phyloP scores from a whole-genome alignment of 2,888 invertebrate genomes.

The Amiota communis region DNA sequence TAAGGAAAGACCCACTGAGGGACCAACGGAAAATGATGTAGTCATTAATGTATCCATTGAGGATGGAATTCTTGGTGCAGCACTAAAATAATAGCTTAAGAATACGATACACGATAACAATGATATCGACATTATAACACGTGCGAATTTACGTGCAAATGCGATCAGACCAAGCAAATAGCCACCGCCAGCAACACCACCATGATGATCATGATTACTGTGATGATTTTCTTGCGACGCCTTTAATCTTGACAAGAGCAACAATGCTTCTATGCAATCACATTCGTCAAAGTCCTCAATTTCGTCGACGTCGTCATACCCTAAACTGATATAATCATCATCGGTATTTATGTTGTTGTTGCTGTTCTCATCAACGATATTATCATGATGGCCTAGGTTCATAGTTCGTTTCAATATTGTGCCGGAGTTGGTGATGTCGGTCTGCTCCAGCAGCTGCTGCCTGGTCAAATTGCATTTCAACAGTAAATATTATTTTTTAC shows the following conservation, averaged over 20 bases:
- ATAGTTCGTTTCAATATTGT: slow-evolving; percentile 30
- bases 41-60: neutral
- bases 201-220: slow-evolving; percentile 42
- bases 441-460: slow-evolving; percentile 52
- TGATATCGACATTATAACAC: slow-evolving; percentile 62
- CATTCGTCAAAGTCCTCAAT: slow-evolving; percentile 36
- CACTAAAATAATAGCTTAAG: slow-evolving; percentile 64
- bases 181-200: slow-evolving; percentile 64
- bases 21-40: neutral
- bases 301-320: slow-evolving; percentile 30
- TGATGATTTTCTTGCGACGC: slow-evolving; percentile 30
- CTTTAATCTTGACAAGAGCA: slow-evolving; percentile 51
- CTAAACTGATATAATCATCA: slow-evolving; percentile 18
- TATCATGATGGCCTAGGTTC: neutral
- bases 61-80: slow-evolving; percentile 32
- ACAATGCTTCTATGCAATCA: slow-evolving; percentile 49
- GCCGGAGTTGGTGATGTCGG: slow-evolving; percentile 53
- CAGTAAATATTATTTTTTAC: slow-evolving; percentile 68
- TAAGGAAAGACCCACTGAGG: neutral
- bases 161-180: slow-evolving; percentile 67
- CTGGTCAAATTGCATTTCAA: slow-evolving; percentile 67
- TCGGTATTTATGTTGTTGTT: slow-evolving; percentile 35
- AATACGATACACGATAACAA: slow-evolving; percentile 64
- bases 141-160: slow-evolving; percentile 67
- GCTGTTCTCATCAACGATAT: slow-evolving; percentile 22